Conservation (phyloP, 2,888 invertebrate genomes). For the Coleophora deauratella region DNA sequence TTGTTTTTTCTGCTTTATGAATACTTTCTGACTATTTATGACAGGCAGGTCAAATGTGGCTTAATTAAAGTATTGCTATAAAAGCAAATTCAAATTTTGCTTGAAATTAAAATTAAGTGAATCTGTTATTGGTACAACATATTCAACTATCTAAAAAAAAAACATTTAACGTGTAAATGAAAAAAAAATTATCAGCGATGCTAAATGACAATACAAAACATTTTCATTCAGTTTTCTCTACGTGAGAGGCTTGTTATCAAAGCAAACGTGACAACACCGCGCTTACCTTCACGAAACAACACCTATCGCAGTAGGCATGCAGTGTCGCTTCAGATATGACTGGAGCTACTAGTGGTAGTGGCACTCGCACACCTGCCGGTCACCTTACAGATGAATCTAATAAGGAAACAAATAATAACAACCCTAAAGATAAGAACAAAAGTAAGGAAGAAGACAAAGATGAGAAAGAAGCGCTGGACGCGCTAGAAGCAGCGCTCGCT, state of each 20-base stretch:
- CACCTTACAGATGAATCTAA: neutral
- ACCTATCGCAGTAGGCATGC: neutral
- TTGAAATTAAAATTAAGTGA: too few species aligned
- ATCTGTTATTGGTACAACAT: too few species aligned
- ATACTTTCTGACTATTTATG: too few species aligned
- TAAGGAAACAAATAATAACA: neutral
- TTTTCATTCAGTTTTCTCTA: neutral
- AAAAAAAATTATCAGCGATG: too few species aligned
- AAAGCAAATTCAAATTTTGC: too few species aligned
- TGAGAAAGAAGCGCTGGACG: conserved; percentile 18
- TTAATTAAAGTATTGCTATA: too few species aligned
- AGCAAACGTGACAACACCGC: neutral
- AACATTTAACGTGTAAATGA: too few species aligned
- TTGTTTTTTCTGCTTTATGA: too few species aligned
- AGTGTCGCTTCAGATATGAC: conserved; percentile 1
- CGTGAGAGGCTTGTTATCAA: neutral
- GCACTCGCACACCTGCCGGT: too few species aligned
- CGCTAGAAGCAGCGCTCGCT: conserved; percentile 46
- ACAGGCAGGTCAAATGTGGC: too few species aligned
- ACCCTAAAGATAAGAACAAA: neutral
- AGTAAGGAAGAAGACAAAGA: neutral
- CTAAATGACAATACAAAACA: too few species aligned
- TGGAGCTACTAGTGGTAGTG: neutral
- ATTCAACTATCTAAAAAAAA: too few species aligned
- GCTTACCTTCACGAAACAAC: neutral